phyloP scores from a whole-genome alignment of 2,888 invertebrate species.

The Griposia aprilina region DNA sequence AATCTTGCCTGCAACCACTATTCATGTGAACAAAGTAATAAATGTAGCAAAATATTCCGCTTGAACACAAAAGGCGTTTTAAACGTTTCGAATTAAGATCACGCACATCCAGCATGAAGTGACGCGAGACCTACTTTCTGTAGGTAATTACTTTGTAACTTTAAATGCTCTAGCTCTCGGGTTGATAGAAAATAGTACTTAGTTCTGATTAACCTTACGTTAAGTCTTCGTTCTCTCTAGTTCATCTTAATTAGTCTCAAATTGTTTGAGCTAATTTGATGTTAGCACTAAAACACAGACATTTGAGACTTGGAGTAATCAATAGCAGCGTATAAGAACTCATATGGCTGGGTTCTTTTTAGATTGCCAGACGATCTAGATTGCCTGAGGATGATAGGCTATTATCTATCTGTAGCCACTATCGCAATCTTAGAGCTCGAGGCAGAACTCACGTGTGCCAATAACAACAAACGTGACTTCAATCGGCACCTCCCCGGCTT shows the following conservation, averaged over 20 bases:
- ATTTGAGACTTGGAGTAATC: conserved; percentile 27
- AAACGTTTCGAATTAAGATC: conserved; percentile 66
- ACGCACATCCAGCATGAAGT: conserved; percentile 62
- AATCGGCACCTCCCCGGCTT: conserved; percentile 57
- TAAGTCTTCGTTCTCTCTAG: conserved; percentile 39
- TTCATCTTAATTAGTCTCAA: conserved; percentile 51
- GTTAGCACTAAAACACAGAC: conserved; percentile 34
- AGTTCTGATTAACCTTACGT: conserved; percentile 62
- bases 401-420: conserved; percentile 56
- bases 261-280: conserved; percentile 51
- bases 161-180: conserved; percentile 58
- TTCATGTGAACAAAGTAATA: conserved; percentile 52
- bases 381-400: conserved; percentile 56
- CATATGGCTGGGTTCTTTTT: conserved; percentile 16
- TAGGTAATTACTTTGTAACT: conserved; percentile 65
- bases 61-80: conserved; percentile 42
- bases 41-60: conserved; percentile 52
- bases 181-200: conserved; percentile 58
- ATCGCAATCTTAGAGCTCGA: conserved; percentile 57
- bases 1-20: conserved; percentile 42
- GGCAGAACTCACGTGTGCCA: conserved; percentile 65
- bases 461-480: conserved; percentile 65
- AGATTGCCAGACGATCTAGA: conserved; percentile 54
- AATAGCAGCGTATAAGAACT: conserved; percentile 12
- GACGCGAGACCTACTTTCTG: conserved; percentile 64